Evolutionary conservation across 2,888 invertebrate genomes (phyloP).

Genomic region (Biston betularia): DNA sequence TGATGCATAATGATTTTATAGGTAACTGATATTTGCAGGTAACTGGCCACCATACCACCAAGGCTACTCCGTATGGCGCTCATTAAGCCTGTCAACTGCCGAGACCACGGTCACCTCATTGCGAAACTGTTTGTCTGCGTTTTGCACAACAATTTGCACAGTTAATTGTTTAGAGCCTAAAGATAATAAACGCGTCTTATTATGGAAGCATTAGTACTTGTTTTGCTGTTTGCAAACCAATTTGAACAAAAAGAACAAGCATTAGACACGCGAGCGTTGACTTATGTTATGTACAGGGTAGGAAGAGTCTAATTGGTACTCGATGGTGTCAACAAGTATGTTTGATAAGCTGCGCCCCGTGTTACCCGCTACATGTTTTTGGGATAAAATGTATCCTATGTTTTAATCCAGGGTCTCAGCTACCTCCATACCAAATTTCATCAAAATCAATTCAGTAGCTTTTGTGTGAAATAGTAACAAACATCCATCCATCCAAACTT

Average conservation of each 20-base stretch:
- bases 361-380: too few relatives aligned
- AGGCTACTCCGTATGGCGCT: constrained; percentile 15
- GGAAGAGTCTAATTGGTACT: too few relatives aligned
- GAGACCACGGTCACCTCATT: constrained; percentile 21
- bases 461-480: too few relatives aligned
- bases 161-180: constrained; percentile 22
- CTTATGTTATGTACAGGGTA: too few relatives aligned
- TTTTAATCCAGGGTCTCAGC: too few relatives aligned
- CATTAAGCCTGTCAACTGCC: constrained; percentile 22
- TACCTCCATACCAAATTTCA: too few relatives aligned
- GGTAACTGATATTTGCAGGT: not conserved
- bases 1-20: not conserved
- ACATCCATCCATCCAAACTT: too few relatives aligned
- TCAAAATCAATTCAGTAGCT: too few relatives aligned
- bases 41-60: constrained; percentile 10
- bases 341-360: too few relatives aligned
- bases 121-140: constrained; percentile 17
- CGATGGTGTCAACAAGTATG: too few relatives aligned
- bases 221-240: not conserved
- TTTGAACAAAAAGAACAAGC: not conserved
- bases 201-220: not conserved
- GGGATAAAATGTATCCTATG: too few relatives aligned
- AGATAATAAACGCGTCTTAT: constrained; percentile 12
- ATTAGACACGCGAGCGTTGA: too few relatives aligned
- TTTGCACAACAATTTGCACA: constrained; percentile 26